Percentiles rank a stretch among this genome's conserved stretches.
Evolutionary conservation across 2,113 vertebrate species (phyloP).

Genomic region (Polypterus bichir): DNA sequence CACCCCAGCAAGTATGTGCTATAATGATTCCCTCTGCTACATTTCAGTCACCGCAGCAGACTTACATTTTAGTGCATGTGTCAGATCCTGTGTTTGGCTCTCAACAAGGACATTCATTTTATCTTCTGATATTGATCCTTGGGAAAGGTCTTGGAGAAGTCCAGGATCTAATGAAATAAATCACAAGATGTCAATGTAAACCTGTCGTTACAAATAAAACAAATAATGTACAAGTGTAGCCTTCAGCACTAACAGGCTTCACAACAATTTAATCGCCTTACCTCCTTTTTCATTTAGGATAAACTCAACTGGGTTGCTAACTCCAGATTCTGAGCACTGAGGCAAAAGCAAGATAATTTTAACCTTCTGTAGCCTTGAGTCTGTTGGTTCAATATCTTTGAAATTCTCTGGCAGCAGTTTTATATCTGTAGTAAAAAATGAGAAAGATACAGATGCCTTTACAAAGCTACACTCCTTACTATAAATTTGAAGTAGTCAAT

Average conservation of each 20-base stretch:
- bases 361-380: slow-evolving; percentile 51
- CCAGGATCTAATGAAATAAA: slow-evolving; percentile 50
- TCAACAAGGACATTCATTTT: slow-evolving; percentile 59
- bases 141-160: slow-evolving; percentile 66
- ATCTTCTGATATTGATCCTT: slow-evolving; percentile 53
- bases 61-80: slow-evolving; percentile 73
- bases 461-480: no score
- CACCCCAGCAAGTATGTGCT: no score
- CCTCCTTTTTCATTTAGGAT: slow-evolving; percentile 72
- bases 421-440: slow-evolving; percentile 51
- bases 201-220: background rate
- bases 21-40: no score
- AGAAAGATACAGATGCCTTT: slow-evolving; percentile 5
- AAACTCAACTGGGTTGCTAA: slow-evolving; percentile 72
- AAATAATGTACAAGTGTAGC: background rate
- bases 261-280: slow-evolving; percentile 26
- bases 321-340: slow-evolving; percentile 66
- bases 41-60: slow-evolving; percentile 6
- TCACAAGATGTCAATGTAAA: slow-evolving; percentile 4
- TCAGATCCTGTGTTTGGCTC: slow-evolving; percentile 58
- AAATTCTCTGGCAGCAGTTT: slow-evolving; percentile 59
- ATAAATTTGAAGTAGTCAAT: no score
- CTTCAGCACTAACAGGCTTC: background rate
- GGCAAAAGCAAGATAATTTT: slow-evolving; percentile 66
- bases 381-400: slow-evolving; percentile 42